phyloP scores from a whole-genome alignment of 1,140 invertebrate species.

The Trypoxylus dichotomus region DNA sequence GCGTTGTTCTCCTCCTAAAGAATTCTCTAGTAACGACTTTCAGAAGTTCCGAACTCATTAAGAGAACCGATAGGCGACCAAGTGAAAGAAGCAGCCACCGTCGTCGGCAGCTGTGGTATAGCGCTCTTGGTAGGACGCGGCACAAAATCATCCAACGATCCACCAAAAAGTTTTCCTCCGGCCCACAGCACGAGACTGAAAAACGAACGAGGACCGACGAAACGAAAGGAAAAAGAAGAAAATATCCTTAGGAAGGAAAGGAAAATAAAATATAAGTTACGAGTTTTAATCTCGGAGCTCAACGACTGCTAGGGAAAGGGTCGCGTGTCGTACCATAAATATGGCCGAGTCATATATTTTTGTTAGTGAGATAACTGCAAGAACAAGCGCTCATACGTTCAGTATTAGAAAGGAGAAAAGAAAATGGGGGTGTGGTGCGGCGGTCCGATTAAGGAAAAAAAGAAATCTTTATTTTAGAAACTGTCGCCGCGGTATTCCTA shows the following conservation, averaged over 20 bases:
- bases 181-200: conserved; percentile 15
- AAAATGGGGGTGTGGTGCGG: not conserved
- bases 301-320: conserved; percentile 42
- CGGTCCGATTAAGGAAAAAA: not conserved
- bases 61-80: conserved; percentile 38
- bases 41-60: conserved; percentile 44
- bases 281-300: conserved; percentile 46
- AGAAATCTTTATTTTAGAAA: not conserved
- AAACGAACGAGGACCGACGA: not conserved
- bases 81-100: conserved; percentile 33
- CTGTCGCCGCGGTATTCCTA: not conserved
- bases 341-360: conserved; percentile 45
- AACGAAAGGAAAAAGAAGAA: not conserved
- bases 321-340: conserved; percentile 46
- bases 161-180: conserved; percentile 37
- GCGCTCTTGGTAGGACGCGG: not conserved
- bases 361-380: conserved; percentile 44
- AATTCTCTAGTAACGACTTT: conserved; percentile 38
- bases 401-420: not conserved
- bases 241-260: conserved; percentile 35
- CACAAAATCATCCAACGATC: conserved; percentile 12
- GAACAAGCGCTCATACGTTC: conserved; percentile 11
- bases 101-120: not conserved
- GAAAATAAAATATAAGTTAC: conserved; percentile 49
- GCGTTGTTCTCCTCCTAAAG: conserved; percentile 27